These are phyloP conservation scores for Myxocyprinus asiaticus DNA, from an alignment of 2,113 vertebrate genomes.

Conservation along the genomic window DNA sequence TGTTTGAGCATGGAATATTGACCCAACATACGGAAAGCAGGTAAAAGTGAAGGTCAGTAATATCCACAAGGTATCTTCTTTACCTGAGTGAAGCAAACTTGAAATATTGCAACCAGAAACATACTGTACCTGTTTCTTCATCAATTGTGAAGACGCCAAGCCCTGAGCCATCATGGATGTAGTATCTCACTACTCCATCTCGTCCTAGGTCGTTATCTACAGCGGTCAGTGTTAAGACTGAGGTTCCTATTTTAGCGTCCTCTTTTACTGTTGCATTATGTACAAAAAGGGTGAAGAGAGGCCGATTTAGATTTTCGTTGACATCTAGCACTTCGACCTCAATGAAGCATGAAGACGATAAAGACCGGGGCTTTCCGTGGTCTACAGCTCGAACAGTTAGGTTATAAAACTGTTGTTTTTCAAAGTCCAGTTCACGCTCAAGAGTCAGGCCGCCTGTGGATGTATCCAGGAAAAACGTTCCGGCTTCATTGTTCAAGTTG, in stretches of 20 bases:
- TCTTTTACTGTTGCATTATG: constrained; percentile 84
- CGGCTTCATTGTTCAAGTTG: constrained; percentile 78
- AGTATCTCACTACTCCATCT: constrained; percentile 89
- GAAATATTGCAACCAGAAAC: constrained; percentile 9
- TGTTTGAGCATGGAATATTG: neutral
- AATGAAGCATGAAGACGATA: constrained; percentile 86
- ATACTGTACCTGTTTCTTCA: constrained; percentile 85
- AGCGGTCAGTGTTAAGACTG: constrained; percentile 79
- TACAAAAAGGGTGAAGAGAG: constrained; percentile 84
- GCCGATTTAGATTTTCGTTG: constrained; percentile 90
- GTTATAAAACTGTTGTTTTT: constrained; percentile 83
- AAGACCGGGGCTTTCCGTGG: constrained; percentile 81
- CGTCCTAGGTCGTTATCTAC: constrained; percentile 83
- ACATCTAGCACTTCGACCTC: constrained; percentile 89
- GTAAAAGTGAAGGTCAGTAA: neutral
- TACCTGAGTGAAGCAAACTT: neutral
- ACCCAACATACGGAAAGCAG: neutral
- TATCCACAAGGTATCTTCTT: neutral
- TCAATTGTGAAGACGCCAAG: constrained; percentile 85
- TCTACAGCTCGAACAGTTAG: constrained; percentile 88
- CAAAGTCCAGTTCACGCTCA: constrained; percentile 91
- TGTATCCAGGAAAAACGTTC: constrained; percentile 82
- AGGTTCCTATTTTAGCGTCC: constrained; percentile 80
- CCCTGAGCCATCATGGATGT: constrained; percentile 86
- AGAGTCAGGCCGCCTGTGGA: constrained; percentile 82